Evolutionary conservation across 2,113 vertebrate genomes (phyloP), one percentile per base, ranked within the genome.

Genomic region (Plotosus lineatus): DNA sequence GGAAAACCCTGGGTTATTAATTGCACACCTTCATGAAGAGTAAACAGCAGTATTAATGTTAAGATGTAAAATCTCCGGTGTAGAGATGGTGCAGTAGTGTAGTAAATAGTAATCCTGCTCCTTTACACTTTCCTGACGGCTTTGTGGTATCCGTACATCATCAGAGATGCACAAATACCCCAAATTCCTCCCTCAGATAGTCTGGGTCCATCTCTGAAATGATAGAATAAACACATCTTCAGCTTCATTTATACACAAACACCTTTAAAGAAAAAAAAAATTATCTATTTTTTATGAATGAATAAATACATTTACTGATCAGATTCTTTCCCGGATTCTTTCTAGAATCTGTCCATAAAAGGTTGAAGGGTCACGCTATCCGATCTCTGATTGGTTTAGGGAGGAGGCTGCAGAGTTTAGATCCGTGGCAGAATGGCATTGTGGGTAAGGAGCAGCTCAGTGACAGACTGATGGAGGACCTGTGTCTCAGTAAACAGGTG

Each of bases 401-500:
- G 17, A 80, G 81, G 55, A 71, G 65, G 17, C 46, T 85, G 77
- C 46, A 77, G 65, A 73, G 36, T 17, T 80, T 83, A 6, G 73
- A 85, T 28, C 4, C 68, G 11, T 63, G 77, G 56, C 44, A 63
- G 26, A 72, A 74, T 31, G 21, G 73, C 31, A 50, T 85, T 40
- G 50, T 50, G 53, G 51, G 33, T 51, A 83, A 80, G 80, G 77
- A 68, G 6, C 28, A 72, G 65, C 80, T 85, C 21, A 21, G 77
- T 77, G 56, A n/a, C 55, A 48, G 53, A 40, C 65, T 85, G 14
- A 74, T 42, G 73, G 73, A 77, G 23, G 55, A 58, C 11, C 56
- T 83, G 38, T 56, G 65, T 23, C 55, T 85, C 44, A 74, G 11
- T 14, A 11, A 40, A 12, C 81, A 85, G 84, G 84, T 85, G 19